These are phyloP conservation scores for Drosophila obscura DNA, from an alignment of 1,140 invertebrate species.

Conservation along the genomic window DNA sequence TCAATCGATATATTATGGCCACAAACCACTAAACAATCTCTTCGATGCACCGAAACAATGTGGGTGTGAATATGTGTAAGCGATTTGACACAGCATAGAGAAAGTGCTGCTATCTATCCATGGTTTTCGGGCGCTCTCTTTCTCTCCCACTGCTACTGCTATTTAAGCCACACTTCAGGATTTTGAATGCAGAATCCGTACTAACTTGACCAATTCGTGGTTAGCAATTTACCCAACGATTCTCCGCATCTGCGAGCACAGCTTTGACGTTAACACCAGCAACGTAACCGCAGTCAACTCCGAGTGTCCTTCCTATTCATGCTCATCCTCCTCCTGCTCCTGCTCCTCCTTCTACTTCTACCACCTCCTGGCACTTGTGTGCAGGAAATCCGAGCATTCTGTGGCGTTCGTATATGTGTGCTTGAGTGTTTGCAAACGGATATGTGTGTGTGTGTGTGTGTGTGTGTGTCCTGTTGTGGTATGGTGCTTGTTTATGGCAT, in stretches of 20 bases:
- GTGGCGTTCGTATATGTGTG: neutral
- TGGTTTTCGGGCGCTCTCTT: neutral
- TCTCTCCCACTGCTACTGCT: neutral
- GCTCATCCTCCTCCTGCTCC: conserved; percentile 20
- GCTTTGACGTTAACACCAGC: conserved; percentile 62
- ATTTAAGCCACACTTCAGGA: conserved; percentile 5
- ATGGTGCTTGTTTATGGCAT: conserved; percentile 69
- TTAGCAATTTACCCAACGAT: conserved; percentile 48
- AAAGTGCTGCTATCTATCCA: neutral
- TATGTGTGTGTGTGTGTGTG: neutral
- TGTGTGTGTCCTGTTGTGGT: neutral
- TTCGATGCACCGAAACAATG: conserved; percentile 32
- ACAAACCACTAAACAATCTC: conserved; percentile 34
- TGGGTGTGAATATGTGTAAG: conserved; percentile 38
- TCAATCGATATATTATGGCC: conserved; percentile 12
- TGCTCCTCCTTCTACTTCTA: conserved; percentile 36
- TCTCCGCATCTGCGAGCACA: conserved; percentile 37
- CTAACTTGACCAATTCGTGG: conserved; percentile 71
- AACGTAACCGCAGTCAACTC: conserved; percentile 68
- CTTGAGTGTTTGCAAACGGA: neutral
- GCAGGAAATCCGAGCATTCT: conserved; percentile 44
- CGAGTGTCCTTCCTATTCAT: neutral
- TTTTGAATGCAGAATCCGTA: conserved; percentile 51
- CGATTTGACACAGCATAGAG: conserved; percentile 3
- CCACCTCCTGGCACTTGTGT: conserved; percentile 29